Evolutionary conservation across 2,888 invertebrate genomes (phyloP), one percentile per base, ranked within the genome.

Genomic region (Disparrhopalites patrizii): DNA sequence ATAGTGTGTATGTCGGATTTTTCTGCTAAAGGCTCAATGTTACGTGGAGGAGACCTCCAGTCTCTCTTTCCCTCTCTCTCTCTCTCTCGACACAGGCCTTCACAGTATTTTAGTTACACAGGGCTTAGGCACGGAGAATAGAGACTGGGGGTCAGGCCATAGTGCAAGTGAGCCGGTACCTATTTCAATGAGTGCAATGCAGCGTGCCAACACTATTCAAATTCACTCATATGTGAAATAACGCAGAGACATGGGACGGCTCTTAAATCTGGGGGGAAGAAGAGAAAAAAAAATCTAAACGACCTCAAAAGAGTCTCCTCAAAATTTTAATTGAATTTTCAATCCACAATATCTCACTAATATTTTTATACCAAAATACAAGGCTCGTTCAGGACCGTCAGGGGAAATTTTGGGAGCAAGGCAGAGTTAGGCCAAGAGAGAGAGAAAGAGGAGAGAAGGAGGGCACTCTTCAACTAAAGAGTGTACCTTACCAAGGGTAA

Each of bases 141-240:
- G 57, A 65, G 38, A 15, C 60, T 65, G 25, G 27, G 57, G 65
- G 65, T 65, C 65, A 65, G 63, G 63, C 51, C 63, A 67, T 40
- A 56, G 68, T 66, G 69, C 67, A 66, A 69, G 68, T 71, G 72
- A 72, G 70, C 70, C 69, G 70, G 71, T 70, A 65, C 70, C 65
- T 70, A 74, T 75, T 76, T 77, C 74, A 84, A 84, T 84, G 82
- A 81, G 82, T 82, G 82, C 84, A 84, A 81, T 83, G 83, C 83
- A 84, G 84, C 84, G 84, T 84, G 82, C 82, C 70, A 71, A 73
- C 80, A 81, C 84, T 82, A 85, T 85, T 84, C 83, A 82, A 81
- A 83, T 81, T 80, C 84, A 83, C 83, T 84, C 84, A 84, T 81
- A 83, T 83, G 84, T 84, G 84, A 85, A 85, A 85, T 85, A 81